A percentile compares a stretch with the other conserved stretches of the same genome.
Conservation (phyloP, 2,113 vertebrate genomes). For the Embiotoca jacksoni region DNA sequence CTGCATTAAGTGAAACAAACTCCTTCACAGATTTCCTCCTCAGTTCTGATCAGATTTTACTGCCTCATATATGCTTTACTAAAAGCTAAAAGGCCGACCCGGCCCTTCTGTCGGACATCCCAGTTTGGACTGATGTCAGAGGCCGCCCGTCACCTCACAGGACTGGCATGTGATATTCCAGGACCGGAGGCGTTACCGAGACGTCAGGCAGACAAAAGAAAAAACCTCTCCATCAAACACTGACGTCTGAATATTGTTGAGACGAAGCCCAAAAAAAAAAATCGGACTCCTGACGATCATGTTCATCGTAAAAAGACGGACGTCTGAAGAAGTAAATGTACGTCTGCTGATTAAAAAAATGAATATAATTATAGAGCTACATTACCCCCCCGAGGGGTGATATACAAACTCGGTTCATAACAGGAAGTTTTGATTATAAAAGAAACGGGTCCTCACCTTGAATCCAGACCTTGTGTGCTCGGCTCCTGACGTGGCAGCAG, state of each 20-base stretch:
- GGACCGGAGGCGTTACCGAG: slow-evolving; percentile 59
- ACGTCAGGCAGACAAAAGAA: slow-evolving; percentile 15
- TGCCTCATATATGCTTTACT: neutral
- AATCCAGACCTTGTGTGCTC: neutral
- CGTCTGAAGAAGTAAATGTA: neutral
- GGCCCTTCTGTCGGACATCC: slow-evolving; percentile 11
- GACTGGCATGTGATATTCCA: slow-evolving; percentile 68
- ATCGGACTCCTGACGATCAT: neutral
- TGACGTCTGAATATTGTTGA: neutral
- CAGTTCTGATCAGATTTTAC: neutral
- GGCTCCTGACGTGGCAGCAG: neutral
- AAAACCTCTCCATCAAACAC: neutral
- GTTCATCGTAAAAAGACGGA: neutral
- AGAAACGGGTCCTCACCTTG: slow-evolving; percentile 50
- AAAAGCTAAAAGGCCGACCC: neutral
- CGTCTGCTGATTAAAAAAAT: neutral
- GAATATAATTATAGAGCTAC: neutral
- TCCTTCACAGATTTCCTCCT: neutral
- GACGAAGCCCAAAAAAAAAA: neutral
- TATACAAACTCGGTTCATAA: neutral
- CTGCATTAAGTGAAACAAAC: neutral
- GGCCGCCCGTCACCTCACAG: slow-evolving; percentile 57
- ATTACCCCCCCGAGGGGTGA: too few relatives aligned
- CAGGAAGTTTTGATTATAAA: neutral
- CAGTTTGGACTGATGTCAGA: slow-evolving; percentile 28